Evolutionary conservation across 2,888 invertebrate genomes (phyloP), one percentile per base, ranked within the genome.

Genomic region (Autographa gamma): DNA sequence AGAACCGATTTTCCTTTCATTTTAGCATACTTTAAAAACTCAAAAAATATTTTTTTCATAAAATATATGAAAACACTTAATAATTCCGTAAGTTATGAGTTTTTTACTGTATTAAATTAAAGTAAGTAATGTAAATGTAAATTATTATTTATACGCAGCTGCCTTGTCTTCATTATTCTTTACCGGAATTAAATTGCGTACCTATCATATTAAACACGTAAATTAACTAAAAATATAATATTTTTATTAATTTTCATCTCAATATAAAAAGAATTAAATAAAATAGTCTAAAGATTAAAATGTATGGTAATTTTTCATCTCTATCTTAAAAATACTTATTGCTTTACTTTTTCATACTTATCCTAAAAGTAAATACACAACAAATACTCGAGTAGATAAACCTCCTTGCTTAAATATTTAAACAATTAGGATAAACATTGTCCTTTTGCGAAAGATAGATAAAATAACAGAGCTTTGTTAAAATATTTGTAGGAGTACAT

Each of bases 161-260:
- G 69, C 80, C 63, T 63, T 61, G 67, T 64, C 43, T 19, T 25
- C 61, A 79, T 71, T 70, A 67, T 72, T 76, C 70, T 76, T 80
- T 69, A 13, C 14, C 31, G 41, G 14, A 68, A 63, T 73, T 60
- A 64, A 68, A 71, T 68, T 48, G n/a, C 48, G 58, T 11, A 34
- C 14, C 32, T 41, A 32, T 59, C 34, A 48, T 76, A 54, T 54
- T 52, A 19, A 52, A 34, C 25, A 34, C 32, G 19, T 18, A 41
- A 73, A 48, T 48, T 48, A 48, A 48, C n/a, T 48, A n/a, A n/a
- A 48, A 48, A n/a, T 43, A 43, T 0, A 43, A 43, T 43, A 16
- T 16, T 13, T 43, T 43, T 16, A 16, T 14, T 16, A 4, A 43
- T 41, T 41, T 41, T 43, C 1, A 43, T 3, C 16, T 43, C 3